Evolutionary conservation across 2,888 invertebrate genomes (phyloP), one percentile per base, ranked within the genome.

Genomic region (Cheilosia grossa): DNA sequence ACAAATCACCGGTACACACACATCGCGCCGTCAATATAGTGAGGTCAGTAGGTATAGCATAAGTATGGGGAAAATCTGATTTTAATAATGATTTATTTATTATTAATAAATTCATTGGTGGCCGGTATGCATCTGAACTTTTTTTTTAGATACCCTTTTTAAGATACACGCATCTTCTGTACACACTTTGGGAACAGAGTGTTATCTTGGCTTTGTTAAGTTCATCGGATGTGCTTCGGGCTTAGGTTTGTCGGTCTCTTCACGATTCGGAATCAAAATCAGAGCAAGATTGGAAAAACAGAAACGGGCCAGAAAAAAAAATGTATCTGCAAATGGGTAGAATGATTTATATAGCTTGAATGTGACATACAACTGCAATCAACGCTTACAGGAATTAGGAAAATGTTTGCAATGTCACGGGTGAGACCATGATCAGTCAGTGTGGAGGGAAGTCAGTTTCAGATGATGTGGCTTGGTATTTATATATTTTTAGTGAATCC

Each of bases 71-170:
- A 81, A 89, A 90, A 89, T 90, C 89, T 90, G 90, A 90, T 89
- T 89, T 90, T 90, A 90, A 90, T 91, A 91, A 89, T 90, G 90
- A 91, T 91, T 91, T 91, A 91, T 91, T 90, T 91, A 89, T 90
- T 90, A 89, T 91, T 90, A 90, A 90, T 90, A 90, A 90, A 90
- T 89, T 90, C 91, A 91, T 90, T 90, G 88, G 88, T 88, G 89
- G 90, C 70, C 85, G 81, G 81, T 85, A 81, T 81, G 80, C 72
- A 85, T 85, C 75, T 75, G 72, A 61, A 61, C 59, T 69, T 19
- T 27, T 27, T 44, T 73, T 59, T 4, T 19, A 37, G 42, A n/a
- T 47, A 10, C 24, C 27, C 21, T 49, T 51, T 59, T 74, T 42
- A 24, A 9, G 75, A 63, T 81, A 81, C 72, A 85, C 75, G 72